Evolutionary conservation across 2,888 invertebrate species (phyloP), one percentile per base, ranked within the genome.

Genomic region (Apamea crenata): DNA sequence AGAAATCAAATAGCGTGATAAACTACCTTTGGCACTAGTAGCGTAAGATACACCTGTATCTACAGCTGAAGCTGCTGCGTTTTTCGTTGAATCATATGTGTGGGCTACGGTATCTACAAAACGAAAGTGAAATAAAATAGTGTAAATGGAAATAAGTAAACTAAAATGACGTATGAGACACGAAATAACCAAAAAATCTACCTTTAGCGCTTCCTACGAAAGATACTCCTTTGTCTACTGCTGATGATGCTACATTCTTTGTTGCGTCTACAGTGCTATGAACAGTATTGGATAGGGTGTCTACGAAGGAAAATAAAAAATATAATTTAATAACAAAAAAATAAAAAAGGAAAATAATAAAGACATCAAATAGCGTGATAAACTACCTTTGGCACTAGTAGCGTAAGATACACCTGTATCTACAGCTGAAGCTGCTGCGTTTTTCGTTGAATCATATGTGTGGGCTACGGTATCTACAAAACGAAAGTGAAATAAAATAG

Each of bases 251-350:
- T 32, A 92, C 91, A 84, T 91, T 93, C 88, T 94, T 95, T 32
- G 95, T 94, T 14, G 91, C 91, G 71, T 95, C 95, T 91, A 95
- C 92, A 36, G 95, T 93, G 67, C 90, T 90, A 74, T 91, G 82
- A 40, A 94, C 89, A 69, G 94, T 93, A 78, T 90, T 36, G 3
- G 36, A 36, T 32, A 36, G 36, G 36, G 3, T 36, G 36, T 36
- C 36, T 36, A 36, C 36, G 36, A 36, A 36, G 36, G 36, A 36
- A 36, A 36, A 36, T 16, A 10, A n/a, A 0, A 53, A 32, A 50
- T 53, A 63, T 36, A 29, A 47, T 8, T 4, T 47, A 70, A 50
- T 53, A 40, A 71, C 68, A 71, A 44, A 66, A 74, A 74, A 18
- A 50, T n/a, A 50, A 50, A 36, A 3, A 36, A 36, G 2, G 16